phyloP scores from a whole-genome alignment of 2,113 vertebrate genomes.

The Chlamydotis undulata region DNA sequence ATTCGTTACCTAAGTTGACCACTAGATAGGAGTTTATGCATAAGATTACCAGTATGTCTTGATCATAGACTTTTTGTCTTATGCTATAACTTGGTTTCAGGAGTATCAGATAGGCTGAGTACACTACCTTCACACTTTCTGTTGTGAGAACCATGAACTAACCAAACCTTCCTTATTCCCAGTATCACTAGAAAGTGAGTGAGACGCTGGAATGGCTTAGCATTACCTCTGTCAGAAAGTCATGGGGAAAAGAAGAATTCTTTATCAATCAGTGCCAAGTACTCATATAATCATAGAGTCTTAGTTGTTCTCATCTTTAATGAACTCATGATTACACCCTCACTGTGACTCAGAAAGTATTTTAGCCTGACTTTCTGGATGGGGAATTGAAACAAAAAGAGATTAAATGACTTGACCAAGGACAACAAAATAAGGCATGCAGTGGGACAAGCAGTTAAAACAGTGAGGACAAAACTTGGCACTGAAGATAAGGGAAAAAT shows the following conservation, averaged over 20 bases:
- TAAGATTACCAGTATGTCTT: neutral
- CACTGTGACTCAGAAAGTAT: neutral
- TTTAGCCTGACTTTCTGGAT: neutral
- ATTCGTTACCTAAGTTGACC: fast-evolving
- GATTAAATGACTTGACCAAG: neutral
- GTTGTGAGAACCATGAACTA: neutral
- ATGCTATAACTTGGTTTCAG: neutral
- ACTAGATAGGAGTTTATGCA: neutral
- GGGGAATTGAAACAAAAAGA: neutral
- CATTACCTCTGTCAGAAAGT: neutral
- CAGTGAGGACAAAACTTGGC: neutral
- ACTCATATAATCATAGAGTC: neutral
- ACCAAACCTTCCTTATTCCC: neutral
- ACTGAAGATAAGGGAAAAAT: neutral
- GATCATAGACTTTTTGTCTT: neutral
- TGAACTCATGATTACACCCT: neutral
- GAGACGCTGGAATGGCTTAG: neutral
- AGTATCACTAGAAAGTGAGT: neutral
- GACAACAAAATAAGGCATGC: neutral
- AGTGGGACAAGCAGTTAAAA: neutral
- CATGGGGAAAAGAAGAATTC: neutral
- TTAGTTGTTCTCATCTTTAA: neutral
- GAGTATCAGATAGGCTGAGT: neutral
- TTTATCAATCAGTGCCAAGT: neutral
- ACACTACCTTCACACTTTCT: neutral